Conservation (phyloP, 2,888 invertebrate species). For the Spilarctia lutea region DNA sequence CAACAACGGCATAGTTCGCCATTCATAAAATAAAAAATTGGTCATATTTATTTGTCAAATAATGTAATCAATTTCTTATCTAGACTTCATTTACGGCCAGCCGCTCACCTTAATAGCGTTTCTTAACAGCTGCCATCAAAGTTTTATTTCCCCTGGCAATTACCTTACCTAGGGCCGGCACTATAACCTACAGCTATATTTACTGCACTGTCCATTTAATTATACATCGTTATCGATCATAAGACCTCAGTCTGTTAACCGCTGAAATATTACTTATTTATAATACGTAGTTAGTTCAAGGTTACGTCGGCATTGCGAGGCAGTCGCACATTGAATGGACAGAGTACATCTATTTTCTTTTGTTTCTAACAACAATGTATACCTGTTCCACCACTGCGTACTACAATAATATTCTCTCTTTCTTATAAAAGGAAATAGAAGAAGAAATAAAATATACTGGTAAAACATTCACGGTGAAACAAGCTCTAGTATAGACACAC, state of each 20-base stretch:
- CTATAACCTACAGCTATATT: constrained; percentile 20
- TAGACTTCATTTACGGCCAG: background rate
- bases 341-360: constrained; percentile 9
- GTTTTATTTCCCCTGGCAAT: background rate
- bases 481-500: background rate
- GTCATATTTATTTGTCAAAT: background rate
- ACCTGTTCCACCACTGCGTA: background rate
- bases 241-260: constrained; percentile 22
- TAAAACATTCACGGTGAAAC: background rate
- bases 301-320: constrained; percentile 23
- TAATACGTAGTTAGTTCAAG: constrained; percentile 23
- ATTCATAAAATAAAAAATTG: too few species aligned
- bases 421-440: background rate
- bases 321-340: constrained; percentile 9
- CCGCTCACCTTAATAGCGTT: background rate
- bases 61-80: too few species aligned
- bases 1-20: too few species aligned
- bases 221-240: constrained; percentile 11
- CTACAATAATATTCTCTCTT: background rate
- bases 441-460: background rate
- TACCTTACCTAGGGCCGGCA: background rate
- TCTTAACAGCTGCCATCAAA: background rate
- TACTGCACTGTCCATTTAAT: constrained; percentile 15
- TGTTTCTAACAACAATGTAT: constrained; percentile 4
- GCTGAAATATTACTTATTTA: constrained; percentile 20